These are phyloP conservation scores for Colaptes auratus DNA, from an alignment of 2,113 vertebrate species.

Conservation along the genomic window DNA sequence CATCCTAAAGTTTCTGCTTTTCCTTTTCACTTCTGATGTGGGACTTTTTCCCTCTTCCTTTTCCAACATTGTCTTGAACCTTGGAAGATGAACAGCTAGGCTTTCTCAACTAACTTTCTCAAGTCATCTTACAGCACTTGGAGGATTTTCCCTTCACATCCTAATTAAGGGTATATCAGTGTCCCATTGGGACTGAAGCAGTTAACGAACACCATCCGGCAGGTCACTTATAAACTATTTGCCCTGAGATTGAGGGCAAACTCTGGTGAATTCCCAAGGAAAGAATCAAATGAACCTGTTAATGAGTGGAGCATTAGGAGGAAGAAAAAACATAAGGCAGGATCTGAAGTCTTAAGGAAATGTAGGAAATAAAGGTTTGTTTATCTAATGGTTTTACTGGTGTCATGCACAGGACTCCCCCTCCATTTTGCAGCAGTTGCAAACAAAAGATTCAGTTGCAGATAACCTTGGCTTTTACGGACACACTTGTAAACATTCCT, in stretches of 20 bases:
- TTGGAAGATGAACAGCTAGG: conserved; percentile 80
- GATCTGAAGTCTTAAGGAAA: conserved; percentile 53
- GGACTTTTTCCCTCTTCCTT: conserved; percentile 31
- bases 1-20: background rate
- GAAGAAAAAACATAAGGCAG: conserved; percentile 7
- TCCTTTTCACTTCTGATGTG: background rate
- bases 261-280: conserved; percentile 75
- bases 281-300: conserved; percentile 79
- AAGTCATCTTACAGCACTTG: conserved; percentile 78
- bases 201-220: conserved; percentile 68
- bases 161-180: conserved; percentile 85
- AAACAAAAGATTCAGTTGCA: conserved; percentile 44
- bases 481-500: conserved; percentile 4
- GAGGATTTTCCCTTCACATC: conserved; percentile 74
- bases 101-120: conserved; percentile 76
- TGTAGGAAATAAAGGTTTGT: conserved; percentile 60
- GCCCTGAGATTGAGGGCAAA: conserved; percentile 70
- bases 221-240: conserved; percentile 71
- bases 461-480: conserved; percentile 24
- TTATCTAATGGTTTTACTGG: conserved; percentile 55
- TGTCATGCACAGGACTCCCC: background rate
- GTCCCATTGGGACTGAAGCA: conserved; percentile 72
- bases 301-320: conserved; percentile 69
- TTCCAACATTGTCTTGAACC: conserved; percentile 82
- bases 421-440: conserved; percentile 1